These are phyloP conservation scores for Scleropages formosus DNA, from an alignment of 2,797 vertebrate genomes.

Conservation along the genomic window DNA sequence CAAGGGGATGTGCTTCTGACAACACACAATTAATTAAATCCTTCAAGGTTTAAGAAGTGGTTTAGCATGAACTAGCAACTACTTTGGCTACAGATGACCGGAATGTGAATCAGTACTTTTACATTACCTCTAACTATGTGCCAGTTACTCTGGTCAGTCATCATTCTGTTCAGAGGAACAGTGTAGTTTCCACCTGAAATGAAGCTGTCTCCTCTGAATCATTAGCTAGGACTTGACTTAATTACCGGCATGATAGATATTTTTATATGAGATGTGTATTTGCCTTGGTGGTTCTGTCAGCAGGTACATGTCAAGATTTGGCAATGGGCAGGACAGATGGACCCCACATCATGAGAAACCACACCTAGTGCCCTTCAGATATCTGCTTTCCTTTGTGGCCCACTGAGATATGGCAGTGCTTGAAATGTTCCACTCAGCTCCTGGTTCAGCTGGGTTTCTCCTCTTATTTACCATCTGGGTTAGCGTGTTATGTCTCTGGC, in stretches of 20 bases:
- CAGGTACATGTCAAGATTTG: slow-evolving; percentile 50
- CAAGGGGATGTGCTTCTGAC: too few species aligned
- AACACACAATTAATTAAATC: too few species aligned
- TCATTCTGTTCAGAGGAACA: slow-evolving; percentile 33
- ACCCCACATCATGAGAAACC: slow-evolving; percentile 39
- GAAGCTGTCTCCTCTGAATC: background rate
- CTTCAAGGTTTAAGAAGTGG: background rate
- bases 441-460: background rate
- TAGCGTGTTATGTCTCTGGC: background rate
- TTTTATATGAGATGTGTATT: slow-evolving; percentile 37
- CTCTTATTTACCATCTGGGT: background rate
- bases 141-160: slow-evolving; percentile 38
- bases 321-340: slow-evolving; percentile 45
- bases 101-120: background rate
- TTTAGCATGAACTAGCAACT: slow-evolving; percentile 7
- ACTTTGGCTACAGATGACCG: background rate
- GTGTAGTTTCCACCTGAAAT: background rate
- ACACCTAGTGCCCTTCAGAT: slow-evolving; percentile 13
- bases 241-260: slow-evolving; percentile 35
- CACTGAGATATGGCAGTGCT: background rate
- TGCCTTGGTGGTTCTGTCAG: slow-evolving; percentile 39
- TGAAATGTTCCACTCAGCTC: background rate
- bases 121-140: slow-evolving; percentile 5
- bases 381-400: slow-evolving; percentile 8
- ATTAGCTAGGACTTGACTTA: slow-evolving; percentile 25